These are phyloP conservation scores for Pseudomugil tenellus DNA, from an alignment of 2,797 vertebrate species.

Conservation along the genomic window DNA sequence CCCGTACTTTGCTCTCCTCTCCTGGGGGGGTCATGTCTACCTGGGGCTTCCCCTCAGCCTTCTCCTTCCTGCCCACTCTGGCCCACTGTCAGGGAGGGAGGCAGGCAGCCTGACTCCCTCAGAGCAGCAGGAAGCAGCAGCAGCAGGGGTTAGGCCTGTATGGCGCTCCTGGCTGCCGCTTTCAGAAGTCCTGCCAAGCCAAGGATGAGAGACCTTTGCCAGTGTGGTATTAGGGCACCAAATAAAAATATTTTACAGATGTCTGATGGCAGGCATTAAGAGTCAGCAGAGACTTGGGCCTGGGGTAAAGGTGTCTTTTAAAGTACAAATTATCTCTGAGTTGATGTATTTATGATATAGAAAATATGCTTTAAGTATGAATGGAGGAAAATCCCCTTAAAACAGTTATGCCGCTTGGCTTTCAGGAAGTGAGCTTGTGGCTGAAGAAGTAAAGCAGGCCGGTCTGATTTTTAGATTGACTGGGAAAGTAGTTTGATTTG, in stretches of 20 bases:
- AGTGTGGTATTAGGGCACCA: constrained; percentile 77
- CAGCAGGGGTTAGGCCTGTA: constrained; percentile 76
- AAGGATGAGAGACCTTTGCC: constrained; percentile 82
- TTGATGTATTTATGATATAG: constrained; percentile 47
- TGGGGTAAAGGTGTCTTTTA: constrained; percentile 41
- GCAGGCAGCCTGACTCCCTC: constrained; percentile 73
- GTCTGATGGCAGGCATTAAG: constrained; percentile 76
- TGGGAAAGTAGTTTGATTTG: constrained; percentile 43
- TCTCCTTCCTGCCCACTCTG: constrained; percentile 63
- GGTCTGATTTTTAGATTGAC: constrained; percentile 46
- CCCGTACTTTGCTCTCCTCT: constrained; percentile 37
- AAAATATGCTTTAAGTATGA: constrained; percentile 29
- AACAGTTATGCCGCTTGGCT: constrained; percentile 20
- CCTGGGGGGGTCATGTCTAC: constrained; percentile 61
- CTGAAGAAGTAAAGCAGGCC: constrained; percentile 28
- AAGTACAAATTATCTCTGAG: constrained; percentile 39
- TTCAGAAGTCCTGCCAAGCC: constrained; percentile 85
- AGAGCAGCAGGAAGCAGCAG: constrained; percentile 77
- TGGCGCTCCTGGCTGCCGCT: constrained; percentile 75
- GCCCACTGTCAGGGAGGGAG: constrained; percentile 76
- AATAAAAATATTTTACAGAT: constrained; percentile 86
- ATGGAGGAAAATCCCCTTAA: constrained; percentile 23
- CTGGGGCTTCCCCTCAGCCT: constrained; percentile 60
- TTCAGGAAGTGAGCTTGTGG: constrained; percentile 45
- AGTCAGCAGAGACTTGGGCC: constrained; percentile 50